Conservation (phyloP, 2,113 vertebrate species). For the Arenaria interpres region DNA sequence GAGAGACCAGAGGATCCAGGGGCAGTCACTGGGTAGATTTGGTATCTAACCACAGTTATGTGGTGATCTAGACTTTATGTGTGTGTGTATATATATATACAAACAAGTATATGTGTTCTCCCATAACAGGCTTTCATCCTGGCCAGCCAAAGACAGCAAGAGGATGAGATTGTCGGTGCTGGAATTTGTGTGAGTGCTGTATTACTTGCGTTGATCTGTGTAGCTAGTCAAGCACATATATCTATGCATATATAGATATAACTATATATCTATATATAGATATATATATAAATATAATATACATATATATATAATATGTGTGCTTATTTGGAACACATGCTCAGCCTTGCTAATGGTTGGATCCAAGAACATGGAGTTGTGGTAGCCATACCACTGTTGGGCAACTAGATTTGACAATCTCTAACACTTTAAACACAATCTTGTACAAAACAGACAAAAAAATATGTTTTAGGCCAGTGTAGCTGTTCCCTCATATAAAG, state of each 20-base stretch:
- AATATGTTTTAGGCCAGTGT: neutral
- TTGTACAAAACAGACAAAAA: neutral
- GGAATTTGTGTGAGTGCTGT: neutral
- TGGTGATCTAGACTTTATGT: neutral
- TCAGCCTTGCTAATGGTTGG: neutral
- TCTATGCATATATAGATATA: neutral
- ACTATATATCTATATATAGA: no score
- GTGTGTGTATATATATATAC: rapidly evolving
- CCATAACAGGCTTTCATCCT: neutral
- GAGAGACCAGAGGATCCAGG: neutral
- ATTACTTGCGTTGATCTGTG: neutral
- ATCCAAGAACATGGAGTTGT: neutral
- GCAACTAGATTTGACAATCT: neutral
- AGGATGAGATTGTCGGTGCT: neutral
- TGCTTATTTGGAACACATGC: neutral
- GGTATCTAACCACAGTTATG: neutral
- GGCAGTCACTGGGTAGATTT: neutral
- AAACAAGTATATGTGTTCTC: neutral
- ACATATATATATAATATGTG: no score
- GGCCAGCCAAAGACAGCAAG: neutral
- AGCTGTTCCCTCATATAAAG: neutral
- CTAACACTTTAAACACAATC: neutral
- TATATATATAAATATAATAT: no score
- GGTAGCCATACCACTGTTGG: neutral
- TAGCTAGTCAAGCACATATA: neutral